Conservation (phyloP, 2,888 invertebrate species). For the Isoperla grammatica region DNA sequence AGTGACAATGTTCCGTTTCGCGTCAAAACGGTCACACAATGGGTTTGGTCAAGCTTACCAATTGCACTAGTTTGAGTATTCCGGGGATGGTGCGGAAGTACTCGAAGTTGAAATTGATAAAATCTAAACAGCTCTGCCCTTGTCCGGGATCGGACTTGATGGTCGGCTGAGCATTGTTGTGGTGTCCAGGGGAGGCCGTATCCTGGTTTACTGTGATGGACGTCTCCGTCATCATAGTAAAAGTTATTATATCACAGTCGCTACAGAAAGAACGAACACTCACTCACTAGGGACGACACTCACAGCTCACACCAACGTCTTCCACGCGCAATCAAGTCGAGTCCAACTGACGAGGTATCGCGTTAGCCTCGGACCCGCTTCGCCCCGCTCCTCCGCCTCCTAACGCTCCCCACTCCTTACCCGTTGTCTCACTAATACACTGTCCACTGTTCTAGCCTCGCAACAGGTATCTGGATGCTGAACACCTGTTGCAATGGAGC, state of each 20-base stretch:
- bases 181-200: slow-evolving; percentile 19
- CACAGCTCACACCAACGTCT: neutral
- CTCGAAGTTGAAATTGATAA: slow-evolving; percentile 69
- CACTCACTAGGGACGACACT: slow-evolving; percentile 9
- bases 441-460: too few relatives aligned
- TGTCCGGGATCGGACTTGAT: slow-evolving; percentile 47
- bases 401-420: too few relatives aligned
- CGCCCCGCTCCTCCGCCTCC: too few relatives aligned
- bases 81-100: slow-evolving; percentile 81
- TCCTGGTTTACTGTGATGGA: slow-evolving; percentile 23
- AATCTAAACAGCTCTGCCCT: slow-evolving; percentile 53
- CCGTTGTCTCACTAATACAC: too few relatives aligned
- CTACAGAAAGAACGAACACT: neutral
- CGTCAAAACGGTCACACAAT: too few relatives aligned
- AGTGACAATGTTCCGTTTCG: too few relatives aligned
- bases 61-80: slow-evolving; percentile 69
- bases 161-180: slow-evolving; percentile 35
- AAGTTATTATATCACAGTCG: neutral
- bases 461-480: too few relatives aligned
- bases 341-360: too few relatives aligned
- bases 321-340: too few relatives aligned
- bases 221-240: slow-evolving; percentile 28
- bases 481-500: too few relatives aligned
- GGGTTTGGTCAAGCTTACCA: slow-evolving; percentile 56
- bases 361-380: too few relatives aligned